Conservation (phyloP, 2,113 vertebrate genomes). For the Oncorhynchus tshawytscha region DNA sequence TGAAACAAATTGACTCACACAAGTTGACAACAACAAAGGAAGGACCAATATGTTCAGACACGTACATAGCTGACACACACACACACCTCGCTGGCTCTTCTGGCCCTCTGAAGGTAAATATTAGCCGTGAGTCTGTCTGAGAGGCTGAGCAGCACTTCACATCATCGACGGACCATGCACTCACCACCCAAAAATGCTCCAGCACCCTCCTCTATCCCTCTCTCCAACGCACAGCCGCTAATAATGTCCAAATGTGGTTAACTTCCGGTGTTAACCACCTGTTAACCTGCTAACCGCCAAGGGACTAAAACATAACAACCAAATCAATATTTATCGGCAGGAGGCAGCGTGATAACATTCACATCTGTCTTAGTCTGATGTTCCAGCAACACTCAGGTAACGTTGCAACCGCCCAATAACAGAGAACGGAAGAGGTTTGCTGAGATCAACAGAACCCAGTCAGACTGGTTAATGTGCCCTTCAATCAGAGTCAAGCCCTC, state of each 20-base stretch:
- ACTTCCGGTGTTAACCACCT: background rate
- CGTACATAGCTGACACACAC: background rate
- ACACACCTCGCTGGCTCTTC: slow-evolving; percentile 27
- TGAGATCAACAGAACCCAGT: background rate
- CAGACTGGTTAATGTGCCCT: background rate
- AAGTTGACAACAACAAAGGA: too few species aligned
- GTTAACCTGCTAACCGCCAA: slow-evolving; percentile 10
- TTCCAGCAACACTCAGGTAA: too few species aligned
- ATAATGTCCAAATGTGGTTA: slow-evolving; percentile 15
- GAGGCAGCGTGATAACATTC: slow-evolving; percentile 32
- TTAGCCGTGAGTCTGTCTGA: slow-evolving; percentile 11
- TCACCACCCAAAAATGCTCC: slow-evolving; percentile 39
- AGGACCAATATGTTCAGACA: background rate
- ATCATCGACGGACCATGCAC: slow-evolving; percentile 11
- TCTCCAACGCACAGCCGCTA: background rate
- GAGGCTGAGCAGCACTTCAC: background rate
- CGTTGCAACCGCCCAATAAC: too few species aligned
- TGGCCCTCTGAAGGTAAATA: slow-evolving; percentile 42
- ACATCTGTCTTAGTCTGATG: background rate
- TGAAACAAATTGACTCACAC: background rate
- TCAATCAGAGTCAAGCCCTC: background rate
- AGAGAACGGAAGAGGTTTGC: background rate
- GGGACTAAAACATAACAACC: slow-evolving; percentile 31
- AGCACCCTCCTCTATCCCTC: background rate
- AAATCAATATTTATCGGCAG: slow-evolving; percentile 59